These are phyloP conservation scores for Panzeria rudis DNA, from an alignment of 2,888 invertebrate species.

Conservation along the genomic window DNA sequence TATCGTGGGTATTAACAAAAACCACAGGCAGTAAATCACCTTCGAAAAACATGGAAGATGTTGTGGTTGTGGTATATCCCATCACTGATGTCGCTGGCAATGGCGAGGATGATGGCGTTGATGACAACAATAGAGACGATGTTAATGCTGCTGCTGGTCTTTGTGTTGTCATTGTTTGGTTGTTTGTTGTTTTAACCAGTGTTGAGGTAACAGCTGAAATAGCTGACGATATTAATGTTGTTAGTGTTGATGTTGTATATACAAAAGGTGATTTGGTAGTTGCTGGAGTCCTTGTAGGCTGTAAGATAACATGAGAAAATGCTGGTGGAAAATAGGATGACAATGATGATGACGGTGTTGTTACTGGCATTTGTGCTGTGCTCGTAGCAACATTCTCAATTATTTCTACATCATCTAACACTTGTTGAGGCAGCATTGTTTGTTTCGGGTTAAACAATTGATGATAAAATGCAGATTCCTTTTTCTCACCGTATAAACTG, in stretches of 20 bases:
- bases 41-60: slow-evolving; percentile 56
- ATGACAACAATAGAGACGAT: slow-evolving; percentile 12
- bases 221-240: slow-evolving; percentile 71
- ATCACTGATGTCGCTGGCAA: slow-evolving; percentile 6
- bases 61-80: slow-evolving; percentile 6
- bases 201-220: slow-evolving; percentile 74
- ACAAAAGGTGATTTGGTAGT: slow-evolving; percentile 30
- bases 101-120: slow-evolving; percentile 24
- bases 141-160: slow-evolving; percentile 50
- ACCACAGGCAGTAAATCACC: slow-evolving; percentile 62
- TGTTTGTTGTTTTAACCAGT: slow-evolving; percentile 81
- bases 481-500: slow-evolving; percentile 1
- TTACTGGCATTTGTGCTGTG: slow-evolving; percentile 18
- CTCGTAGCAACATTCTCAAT: slow-evolving; percentile 47
- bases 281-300: slow-evolving; percentile 75
- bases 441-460: slow-evolving; percentile 30
- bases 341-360: slow-evolving; percentile 15
- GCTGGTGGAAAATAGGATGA: slow-evolving; percentile 77
- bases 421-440: slow-evolving; percentile 45
- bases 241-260: slow-evolving; percentile 15
- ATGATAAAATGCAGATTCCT: slow-evolving; percentile 39
- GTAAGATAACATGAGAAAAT: slow-evolving; percentile 80
- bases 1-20: slow-evolving; percentile 48
- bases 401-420: slow-evolving; percentile 44
- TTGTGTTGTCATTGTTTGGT: slow-evolving; percentile 73